Percentiles rank a stretch among this genome's conserved stretches.
phyloP scores from a whole-genome alignment of 2,113 vertebrate species.

The Panurus biarmicus region DNA sequence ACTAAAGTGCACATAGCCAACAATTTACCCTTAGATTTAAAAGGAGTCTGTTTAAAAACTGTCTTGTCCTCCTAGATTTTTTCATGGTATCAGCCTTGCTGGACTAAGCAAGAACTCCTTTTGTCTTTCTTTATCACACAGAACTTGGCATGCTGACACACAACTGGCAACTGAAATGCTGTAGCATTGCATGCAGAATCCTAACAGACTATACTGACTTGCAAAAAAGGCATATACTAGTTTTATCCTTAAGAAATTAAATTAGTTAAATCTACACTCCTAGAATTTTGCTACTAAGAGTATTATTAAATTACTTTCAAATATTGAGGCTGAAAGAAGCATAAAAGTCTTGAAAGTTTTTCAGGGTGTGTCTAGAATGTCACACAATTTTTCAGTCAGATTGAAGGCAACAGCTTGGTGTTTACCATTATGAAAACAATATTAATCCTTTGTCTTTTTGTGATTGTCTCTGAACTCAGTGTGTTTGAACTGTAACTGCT shows the following conservation, averaged over 20 bases:
- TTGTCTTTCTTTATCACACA: background rate
- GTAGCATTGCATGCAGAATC: background rate
- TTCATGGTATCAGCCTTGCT: background rate
- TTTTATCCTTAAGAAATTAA: background rate
- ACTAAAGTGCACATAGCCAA: background rate
- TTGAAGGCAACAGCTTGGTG: background rate
- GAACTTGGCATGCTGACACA: accelerated
- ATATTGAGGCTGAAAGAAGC: background rate
- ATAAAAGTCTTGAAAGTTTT: background rate
- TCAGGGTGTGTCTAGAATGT: background rate
- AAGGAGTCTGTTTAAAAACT: background rate
- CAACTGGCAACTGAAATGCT: background rate
- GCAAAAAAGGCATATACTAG: background rate
- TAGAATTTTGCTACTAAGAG: background rate
- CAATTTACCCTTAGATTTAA: background rate
- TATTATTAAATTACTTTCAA: background rate
- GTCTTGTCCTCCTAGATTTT: background rate
- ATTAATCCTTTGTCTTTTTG: background rate
- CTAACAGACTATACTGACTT: background rate
- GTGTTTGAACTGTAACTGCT: background rate
- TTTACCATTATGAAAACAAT: background rate
- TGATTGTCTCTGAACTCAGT: background rate
- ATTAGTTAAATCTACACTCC: background rate
- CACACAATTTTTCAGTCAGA: background rate
- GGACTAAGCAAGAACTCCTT: background rate